Evolutionary conservation across 1,140 invertebrate genomes (phyloP).

Genomic region (Pogonus chalceus): DNA sequence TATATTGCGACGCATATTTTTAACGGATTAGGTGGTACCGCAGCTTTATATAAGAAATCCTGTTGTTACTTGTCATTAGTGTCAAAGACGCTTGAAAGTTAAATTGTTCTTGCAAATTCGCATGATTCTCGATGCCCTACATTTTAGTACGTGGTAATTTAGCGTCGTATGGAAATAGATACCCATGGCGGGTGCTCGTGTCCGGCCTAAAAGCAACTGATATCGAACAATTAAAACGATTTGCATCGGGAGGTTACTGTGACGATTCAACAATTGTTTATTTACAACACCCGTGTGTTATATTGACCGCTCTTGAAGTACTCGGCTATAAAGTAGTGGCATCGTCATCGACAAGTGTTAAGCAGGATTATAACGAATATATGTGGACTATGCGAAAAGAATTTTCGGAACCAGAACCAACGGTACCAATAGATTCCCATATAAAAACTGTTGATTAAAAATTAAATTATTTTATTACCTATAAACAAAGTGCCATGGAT

Average conservation of each 20-base stretch:
- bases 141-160: conserved; percentile 78
- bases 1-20: too few species aligned
- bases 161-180: conserved; percentile 71
- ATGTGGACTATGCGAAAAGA: conserved; percentile 89
- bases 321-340: conserved; percentile 77
- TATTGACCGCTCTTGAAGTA: conserved; percentile 74
- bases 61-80: too few species aligned
- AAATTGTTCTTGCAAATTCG: background rate
- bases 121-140: conserved; percentile 60
- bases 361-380: conserved; percentile 79
- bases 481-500: conserved; percentile 22
- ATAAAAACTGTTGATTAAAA: conserved; percentile 38
- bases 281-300: conserved; percentile 74
- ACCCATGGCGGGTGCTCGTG: conserved; percentile 73
- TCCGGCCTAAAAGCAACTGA: conserved; percentile 74
- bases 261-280: conserved; percentile 73
- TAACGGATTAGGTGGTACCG: too few species aligned
- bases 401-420: conserved; percentile 67
- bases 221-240: conserved; percentile 67
- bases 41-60: too few species aligned
- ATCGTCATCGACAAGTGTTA: conserved; percentile 70
- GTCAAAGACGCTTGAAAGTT: conserved; percentile 5
- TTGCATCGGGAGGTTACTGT: conserved; percentile 68
- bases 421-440: conserved; percentile 41
- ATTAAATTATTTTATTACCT: conserved; percentile 34